Conservation (phyloP, 2,113 vertebrate genomes). For the Chrysochloris asiatica region DNA sequence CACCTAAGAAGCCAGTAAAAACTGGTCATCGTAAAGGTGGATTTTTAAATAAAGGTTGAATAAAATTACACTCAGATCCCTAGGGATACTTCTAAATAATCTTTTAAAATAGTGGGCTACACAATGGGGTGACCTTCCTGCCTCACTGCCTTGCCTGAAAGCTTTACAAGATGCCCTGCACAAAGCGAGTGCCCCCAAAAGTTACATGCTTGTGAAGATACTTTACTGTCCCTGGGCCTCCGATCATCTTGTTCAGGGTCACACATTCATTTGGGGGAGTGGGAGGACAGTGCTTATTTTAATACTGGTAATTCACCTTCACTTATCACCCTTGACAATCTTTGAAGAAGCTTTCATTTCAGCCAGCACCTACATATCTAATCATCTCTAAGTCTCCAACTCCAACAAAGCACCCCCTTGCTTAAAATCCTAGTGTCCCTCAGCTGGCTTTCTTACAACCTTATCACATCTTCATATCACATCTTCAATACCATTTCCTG, state of each 20-base stretch:
- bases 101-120: slow-evolving; percentile 61
- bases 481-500: not conserved
- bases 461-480: not conserved
- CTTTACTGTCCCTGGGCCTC: not conserved
- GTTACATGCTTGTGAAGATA: not conserved
- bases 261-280: not conserved
- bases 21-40: slow-evolving; percentile 65
- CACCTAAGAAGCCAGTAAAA: slow-evolving; percentile 76
- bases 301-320: not conserved
- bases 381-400: not conserved
- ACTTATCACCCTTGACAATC: slow-evolving; percentile 3
- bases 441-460: not conserved
- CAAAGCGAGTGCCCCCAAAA: not conserved
- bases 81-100: slow-evolving; percentile 67
- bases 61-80: slow-evolving; percentile 72
- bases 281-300: not conserved
- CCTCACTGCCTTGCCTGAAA: not conserved
- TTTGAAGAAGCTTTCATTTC: not conserved
- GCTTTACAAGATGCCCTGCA: not conserved
- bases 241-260: not conserved
- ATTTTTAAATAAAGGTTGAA: slow-evolving; percentile 80
- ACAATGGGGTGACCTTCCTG: slow-evolving; percentile 62
- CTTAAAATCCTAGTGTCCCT: not conserved
- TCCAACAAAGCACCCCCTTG: not conserved
- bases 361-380: not conserved